Conservation (phyloP, 2,797 vertebrate genomes). For the Bradypodion pumilum region DNA sequence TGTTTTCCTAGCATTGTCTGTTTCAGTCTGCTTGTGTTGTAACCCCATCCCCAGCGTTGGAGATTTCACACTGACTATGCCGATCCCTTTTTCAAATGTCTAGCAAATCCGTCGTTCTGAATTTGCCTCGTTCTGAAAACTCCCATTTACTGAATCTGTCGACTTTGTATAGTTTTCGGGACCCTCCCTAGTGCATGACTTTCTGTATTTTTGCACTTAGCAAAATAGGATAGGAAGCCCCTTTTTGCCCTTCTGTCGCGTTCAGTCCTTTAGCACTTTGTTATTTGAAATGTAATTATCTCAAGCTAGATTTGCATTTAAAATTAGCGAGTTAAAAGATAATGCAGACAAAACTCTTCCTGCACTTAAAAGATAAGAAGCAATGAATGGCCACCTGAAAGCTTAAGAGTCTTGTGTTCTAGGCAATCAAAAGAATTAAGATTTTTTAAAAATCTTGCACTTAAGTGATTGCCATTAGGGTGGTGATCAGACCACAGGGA, state of each 20-base stretch:
- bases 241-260: not conserved
- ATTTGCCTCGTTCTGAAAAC: conserved; percentile 40
- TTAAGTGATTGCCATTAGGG: not conserved
- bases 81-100: conserved; percentile 51
- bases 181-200: conserved; percentile 59
- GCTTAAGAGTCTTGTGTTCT: not conserved
- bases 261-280: conserved; percentile 51
- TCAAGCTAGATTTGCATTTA: conserved; percentile 51
- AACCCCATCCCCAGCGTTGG: conserved; percentile 49
- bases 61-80: conserved; percentile 50
- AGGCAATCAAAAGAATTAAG: not conserved
- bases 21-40: conserved; percentile 68
- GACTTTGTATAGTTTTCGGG: conserved; percentile 52
- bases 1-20: conserved; percentile 67
- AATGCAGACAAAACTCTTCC: conserved; percentile 20
- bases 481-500: not conserved
- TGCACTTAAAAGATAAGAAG: conserved; percentile 4
- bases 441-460: not conserved
- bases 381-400: not conserved
- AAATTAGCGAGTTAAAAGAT: conserved; percentile 29
- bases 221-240: conserved; percentile 28
- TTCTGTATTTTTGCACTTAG: conserved; percentile 49
- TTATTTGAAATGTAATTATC: conserved; percentile 50
- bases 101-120: conserved; percentile 36
- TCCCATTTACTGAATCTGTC: conserved; percentile 36